Percentiles rank a stretch among this genome's conserved stretches.
Conservation (phyloP, 2,797 vertebrate genomes). For the Hephaestus fuliginosus region DNA sequence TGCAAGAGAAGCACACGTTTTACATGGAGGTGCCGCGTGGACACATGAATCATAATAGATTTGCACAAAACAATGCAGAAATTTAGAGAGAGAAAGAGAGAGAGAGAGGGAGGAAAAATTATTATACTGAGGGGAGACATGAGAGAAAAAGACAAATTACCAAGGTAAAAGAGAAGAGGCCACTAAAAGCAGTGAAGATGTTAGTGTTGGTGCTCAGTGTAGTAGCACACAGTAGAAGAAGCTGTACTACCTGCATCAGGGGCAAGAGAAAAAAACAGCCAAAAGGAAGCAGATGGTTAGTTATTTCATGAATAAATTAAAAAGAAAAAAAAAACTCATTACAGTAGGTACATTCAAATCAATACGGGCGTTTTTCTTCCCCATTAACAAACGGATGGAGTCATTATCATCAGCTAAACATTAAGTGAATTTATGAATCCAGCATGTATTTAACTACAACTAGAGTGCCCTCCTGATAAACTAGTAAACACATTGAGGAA, state of each 20-base stretch:
- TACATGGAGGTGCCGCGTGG: background rate
- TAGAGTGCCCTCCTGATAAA: conserved; percentile 14
- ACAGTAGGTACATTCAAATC: conserved; percentile 51
- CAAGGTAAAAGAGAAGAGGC: conserved; percentile 97
- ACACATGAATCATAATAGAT: background rate
- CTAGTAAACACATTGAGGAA: conserved; percentile 11
- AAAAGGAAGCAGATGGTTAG: conserved; percentile 73
- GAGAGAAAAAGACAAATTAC: conserved; percentile 90
- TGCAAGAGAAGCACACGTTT: conserved; percentile 67
- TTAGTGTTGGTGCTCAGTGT: conserved; percentile 99
- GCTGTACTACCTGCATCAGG: conserved; percentile 94
- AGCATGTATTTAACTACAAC: conserved; percentile 21
- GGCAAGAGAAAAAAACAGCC: conserved; percentile 86
- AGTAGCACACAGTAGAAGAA: conserved; percentile 97
- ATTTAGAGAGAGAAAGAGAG: background rate
- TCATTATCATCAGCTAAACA: conserved; percentile 43
- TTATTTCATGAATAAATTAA: conserved; percentile 44
- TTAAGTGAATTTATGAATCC: conserved; percentile 44
- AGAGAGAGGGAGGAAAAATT: background rate
- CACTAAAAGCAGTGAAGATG: conserved; percentile 96
- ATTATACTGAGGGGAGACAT: conserved; percentile 42
- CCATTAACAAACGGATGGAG: conserved; percentile 19
- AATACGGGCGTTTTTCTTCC: background rate
- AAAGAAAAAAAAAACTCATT: conserved; percentile 24
- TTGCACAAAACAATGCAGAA: background rate